These are phyloP conservation scores for Acronicta alni DNA, from an alignment of 2,888 invertebrate genomes.

Conservation along the genomic window DNA sequence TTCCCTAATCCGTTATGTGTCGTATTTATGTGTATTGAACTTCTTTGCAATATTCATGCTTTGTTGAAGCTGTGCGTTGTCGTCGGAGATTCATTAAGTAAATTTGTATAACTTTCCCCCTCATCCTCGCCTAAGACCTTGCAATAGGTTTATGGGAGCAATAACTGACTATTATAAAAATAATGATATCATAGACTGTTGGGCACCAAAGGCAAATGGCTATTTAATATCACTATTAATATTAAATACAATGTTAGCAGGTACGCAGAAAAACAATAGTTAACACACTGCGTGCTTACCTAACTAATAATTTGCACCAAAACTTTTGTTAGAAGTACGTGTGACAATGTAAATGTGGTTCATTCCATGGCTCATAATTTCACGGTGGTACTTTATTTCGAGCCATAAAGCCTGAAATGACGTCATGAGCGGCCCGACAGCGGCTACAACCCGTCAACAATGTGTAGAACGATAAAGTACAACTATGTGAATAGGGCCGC, in stretches of 20 bases:
- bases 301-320: constrained; percentile 43
- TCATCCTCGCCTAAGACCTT: too few species aligned
- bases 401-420: constrained; percentile 60
- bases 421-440: constrained; percentile 46
- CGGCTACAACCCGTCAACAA: constrained; percentile 44
- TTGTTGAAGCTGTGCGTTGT: too few species aligned
- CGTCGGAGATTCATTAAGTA: too few species aligned
- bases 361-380: constrained; percentile 58
- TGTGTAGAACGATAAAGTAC: constrained; percentile 47
- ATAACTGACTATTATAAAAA: too few species aligned
- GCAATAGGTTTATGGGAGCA: too few species aligned
- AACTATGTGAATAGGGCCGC: constrained; percentile 39
- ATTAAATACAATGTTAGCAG: constrained; percentile 21
- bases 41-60: too few species aligned
- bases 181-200: too few species aligned
- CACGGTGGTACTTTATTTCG: constrained; percentile 61
- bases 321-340: constrained; percentile 46
- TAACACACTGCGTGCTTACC: constrained; percentile 38
- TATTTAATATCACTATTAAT: constrained; percentile 1
- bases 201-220: not conserved
- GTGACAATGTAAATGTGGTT: constrained; percentile 62
- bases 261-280: constrained; percentile 25
- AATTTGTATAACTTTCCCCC: too few species aligned
- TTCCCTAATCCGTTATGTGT: too few species aligned
- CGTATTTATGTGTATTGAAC: too few species aligned